Base-by-base conservation (phyloP, 2,888 invertebrate species). In the Fragum sueziense region DNA sequence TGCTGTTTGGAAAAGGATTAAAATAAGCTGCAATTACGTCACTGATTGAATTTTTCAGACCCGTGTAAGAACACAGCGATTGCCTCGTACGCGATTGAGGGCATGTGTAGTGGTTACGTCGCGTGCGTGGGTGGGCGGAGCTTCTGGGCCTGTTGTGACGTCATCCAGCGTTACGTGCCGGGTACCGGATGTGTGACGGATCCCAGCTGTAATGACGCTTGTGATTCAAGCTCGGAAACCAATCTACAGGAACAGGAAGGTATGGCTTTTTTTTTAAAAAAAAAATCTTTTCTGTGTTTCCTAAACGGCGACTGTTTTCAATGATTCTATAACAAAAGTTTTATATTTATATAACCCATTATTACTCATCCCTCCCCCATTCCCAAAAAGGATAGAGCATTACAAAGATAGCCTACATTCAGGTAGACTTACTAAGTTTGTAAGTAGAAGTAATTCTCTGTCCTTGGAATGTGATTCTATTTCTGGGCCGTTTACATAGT, bases 71-170 rank as follows among this genome's bases (percentile, higher is more conserved):
- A 74, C 11, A 34, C 27, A 22, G 71, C 76, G 1, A 59, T 80
- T 6, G 77, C 80, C 1, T 79, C 84, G 1, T 76, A 83, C 47
- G 71, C 80, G 2, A 82, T 85, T 52, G 74, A 80, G 2, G 81
- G 77, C 11, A 17, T 82, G 17, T 87, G 87, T 25, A 83, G 82
- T 57, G 85, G 80, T 0, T 87, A 76, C 61, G 80, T 84, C 54
- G 29, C 72, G 25, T 87, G 87, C 33, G 71, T 82, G 0, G 80
- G 77, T 62, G 83, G 75, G 14, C 70, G 73, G 11, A 80, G 84
- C 14, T 71, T 80, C n/a, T 77, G 79, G 33, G 77, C 85, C 14
- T 87, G 87, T 62, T 87, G 87, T 73, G 74, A 71, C 0, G 52
- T 57, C 29, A 80, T 72, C 29, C 75, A 83, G 52, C 47, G 80